Base-by-base conservation (phyloP, 2,797 vertebrate genomes). In the Eutrigla gurnardus region DNA sequence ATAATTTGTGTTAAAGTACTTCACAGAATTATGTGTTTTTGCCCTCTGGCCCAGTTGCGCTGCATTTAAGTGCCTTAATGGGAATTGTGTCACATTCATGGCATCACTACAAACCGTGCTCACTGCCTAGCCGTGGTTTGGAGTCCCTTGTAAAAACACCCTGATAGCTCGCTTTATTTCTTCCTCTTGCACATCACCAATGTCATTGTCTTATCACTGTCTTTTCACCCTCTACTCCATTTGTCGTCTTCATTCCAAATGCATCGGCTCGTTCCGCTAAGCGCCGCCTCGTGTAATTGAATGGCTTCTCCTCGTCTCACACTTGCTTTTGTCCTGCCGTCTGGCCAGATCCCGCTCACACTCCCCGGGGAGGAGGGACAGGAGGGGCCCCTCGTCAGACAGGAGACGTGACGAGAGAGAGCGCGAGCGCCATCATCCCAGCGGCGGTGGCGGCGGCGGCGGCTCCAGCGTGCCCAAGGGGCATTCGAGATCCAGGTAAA, bases 401-500 rank as follows among this genome's bases (percentile, higher is more conserved):
- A 93, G 94, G 76, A 94, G 95, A 64, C 90, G 94, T 6, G 97
- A 97, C 0, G 97, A 98, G 5, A 83, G 86, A 33, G 92, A 93
- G 40, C 79, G 89, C 36, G 94, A 94, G 6, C 92, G 95, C 15
- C 89, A 96, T 73, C 96, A 95, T 65, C 93, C 94, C 80, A 96
- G 96, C 86, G 95, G 25, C 25, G 25, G 25, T 2, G 25, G 95
- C 70, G 96, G 25, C 25, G 25, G 25, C 25, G 25, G 95, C 70
- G 96, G 95, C 80, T 96, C 97, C 1, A 90, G 94, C 3, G 89
- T 91, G 69, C 94, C 95, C 84, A 91, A 94, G 79, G 95, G 95
- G n/a, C 94, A 90, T 60, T 96, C 96, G 0, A 95, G 93, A 73
- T 97, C 97, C 88, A 97, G 96, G 97, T 99, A 89, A 82, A 46